Evolutionary conservation across 2,113 vertebrate genomes (phyloP), one percentile per base, ranked within the genome.

Genomic region (Nanger granti): DNA sequence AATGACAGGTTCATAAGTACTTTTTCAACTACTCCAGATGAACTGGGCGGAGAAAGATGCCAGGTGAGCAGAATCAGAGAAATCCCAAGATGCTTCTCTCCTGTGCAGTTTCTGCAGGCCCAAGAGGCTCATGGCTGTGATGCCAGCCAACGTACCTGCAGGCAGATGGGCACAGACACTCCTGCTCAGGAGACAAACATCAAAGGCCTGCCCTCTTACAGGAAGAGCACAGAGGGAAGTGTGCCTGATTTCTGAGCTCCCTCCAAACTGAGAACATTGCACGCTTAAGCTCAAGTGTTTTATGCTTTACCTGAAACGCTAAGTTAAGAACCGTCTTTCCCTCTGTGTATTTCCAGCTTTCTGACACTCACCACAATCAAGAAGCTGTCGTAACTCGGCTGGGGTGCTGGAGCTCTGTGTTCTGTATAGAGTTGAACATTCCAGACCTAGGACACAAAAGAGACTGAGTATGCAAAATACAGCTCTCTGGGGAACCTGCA

Each of bases 351-450:
- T 41, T 92, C 44, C 4, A 76, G 59, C 34, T 57, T 66, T 62
- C 1, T 60, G 57, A 88, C 54, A 98, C 99, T 98, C 98, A 99
- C 99, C 99, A 98, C 98, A 98, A 66, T 99, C 99, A 97, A 99
- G 99, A 98, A 99, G 99, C 98, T 99, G 99, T 97, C 99, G 99
- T 97, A 99, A 98, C 97, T 99, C 99, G 28, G 99, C 98, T 26
- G 98, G 97, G 41, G 97, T 99, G 93, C 99, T 99, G 91, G 99
- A 99, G 80, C 99, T 99, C 97, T 99, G 99, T 54, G 99, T 98
- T 97, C 99, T 99, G 97, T 99, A 99, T 26, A 99, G 98, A 60
- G 99, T 99, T 28, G 99, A 98, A 98, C 99, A 99, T 94, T 99
- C 99, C 97, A 99, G 98, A 98, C 99, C 99, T 99, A 97, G 94